Conservation (phyloP, 2,888 invertebrate species). For the Brachynemurus nebulosus region DNA sequence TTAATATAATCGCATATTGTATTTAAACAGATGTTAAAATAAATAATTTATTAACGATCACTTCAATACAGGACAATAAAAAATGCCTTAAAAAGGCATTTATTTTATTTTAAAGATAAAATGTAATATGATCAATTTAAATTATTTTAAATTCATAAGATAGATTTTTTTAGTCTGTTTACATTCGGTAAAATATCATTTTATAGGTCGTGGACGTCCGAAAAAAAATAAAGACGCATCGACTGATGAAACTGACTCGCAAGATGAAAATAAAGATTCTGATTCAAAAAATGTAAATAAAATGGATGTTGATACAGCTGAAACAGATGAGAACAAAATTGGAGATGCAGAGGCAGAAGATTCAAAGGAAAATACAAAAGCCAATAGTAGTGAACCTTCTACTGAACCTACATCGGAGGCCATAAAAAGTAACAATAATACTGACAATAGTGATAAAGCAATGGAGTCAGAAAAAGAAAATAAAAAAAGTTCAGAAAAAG, state of each 20-base stretch:
- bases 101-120: too few species aligned
- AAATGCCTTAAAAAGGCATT: too few species aligned
- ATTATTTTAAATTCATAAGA: too few species aligned
- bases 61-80: too few species aligned
- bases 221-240: slow-evolving; percentile 23
- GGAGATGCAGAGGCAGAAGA: neutral
- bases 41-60: too few species aligned
- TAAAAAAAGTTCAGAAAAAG: neutral
- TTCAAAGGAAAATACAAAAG: neutral
- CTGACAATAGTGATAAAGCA: neutral
- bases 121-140: too few species aligned
- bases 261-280: slow-evolving; percentile 27
- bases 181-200: too few species aligned
- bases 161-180: too few species aligned
- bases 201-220: slow-evolving; percentile 29
- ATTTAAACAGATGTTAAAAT: too few species aligned
- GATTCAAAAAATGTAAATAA: neutral
- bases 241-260: slow-evolving; percentile 27
- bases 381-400: neutral
- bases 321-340: neutral
- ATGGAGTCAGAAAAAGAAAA: neutral
- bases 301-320: neutral
- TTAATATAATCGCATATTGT: too few species aligned
- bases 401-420: neutral
- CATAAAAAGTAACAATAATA: neutral